A percentile compares a stretch with the other conserved stretches of the same genome.
phyloP scores from a whole-genome alignment of 2,113 vertebrate genomes.

The Podarcis cretensis region DNA sequence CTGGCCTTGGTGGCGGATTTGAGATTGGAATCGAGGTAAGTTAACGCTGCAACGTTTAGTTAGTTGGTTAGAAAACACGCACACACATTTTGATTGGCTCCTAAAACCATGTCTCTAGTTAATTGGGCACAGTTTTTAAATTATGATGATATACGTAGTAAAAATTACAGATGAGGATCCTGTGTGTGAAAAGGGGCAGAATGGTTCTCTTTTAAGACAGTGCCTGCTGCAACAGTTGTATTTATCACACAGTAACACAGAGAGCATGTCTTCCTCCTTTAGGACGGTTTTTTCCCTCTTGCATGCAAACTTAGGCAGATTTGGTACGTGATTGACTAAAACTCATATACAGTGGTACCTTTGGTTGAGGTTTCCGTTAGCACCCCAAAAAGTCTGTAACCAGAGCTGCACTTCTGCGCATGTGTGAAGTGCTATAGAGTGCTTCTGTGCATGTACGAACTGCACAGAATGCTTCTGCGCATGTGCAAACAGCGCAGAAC shows the following conservation, averaged over 20 bases:
- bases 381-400: too few species aligned
- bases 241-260: not conserved
- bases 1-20: constrained; percentile 96
- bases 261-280: not conserved
- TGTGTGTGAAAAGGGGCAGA: not conserved
- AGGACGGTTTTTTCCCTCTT: not conserved
- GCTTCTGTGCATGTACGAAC: too few species aligned
- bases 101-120: not conserved
- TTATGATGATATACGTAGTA: not conserved
- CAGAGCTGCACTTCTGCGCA: too few species aligned
- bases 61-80: not conserved
- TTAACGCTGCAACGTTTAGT: not conserved
- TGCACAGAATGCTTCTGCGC: too few species aligned
- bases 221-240: not conserved
- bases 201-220: not conserved
- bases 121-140: not conserved
- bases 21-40: constrained; percentile 96
- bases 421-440: too few species aligned
- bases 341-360: too few species aligned
- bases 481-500: too few species aligned
- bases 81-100: not conserved
- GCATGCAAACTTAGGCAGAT: not conserved
- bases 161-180: not conserved
- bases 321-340: not conserved
- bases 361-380: too few species aligned